Base-by-base conservation (phyloP, 2,113 vertebrate species). In the Scytalopus superciliaris region DNA sequence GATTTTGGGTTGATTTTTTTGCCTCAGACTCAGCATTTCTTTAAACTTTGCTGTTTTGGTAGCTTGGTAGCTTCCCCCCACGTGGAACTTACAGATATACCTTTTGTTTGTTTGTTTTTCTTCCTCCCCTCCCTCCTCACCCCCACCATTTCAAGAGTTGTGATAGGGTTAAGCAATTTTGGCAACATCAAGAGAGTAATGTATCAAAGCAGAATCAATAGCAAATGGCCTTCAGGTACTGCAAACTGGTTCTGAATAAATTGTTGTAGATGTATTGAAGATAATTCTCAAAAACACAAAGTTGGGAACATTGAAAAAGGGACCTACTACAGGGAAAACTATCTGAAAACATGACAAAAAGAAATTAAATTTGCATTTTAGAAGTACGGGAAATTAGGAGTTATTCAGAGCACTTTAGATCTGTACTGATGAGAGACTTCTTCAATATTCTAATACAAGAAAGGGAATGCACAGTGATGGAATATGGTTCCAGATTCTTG, bases 101-200 rank as follows among this genome's bases (percentile, higher is more conserved):
- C 0, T 3, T 37, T 7, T n/a, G 1, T 23, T 31, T 24, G 5
- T 12, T n/a, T 39, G 14, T 8, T n/a, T 2, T 18, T 18, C 19
- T 45, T 21, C 44, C 12, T 23, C 9, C 47, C 47, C 3, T 3
- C 3, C 0, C 15, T n/a, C n/a, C n/a, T n/a, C n/a, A n/a, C n/a
- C n/a, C n/a, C n/a, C n/a, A n/a, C 1, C 10, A 1, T 33, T 52
- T 40, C 21, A 57, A 7, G 9, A 59, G 9, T 67, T 78, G 12
- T 23, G 68, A 1, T 47, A 44, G 23, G 8, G 25, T 37, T 82
- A 45, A 72, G 76, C 19, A 50, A 52, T 19, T 53, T 25, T 64
- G 59, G 35, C 15, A 39, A 1, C 30, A 18, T 24, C 0, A 0
- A 75, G 16, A 39, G 24, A 49, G 24, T 33, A 60, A 6, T 72